Percentiles rank a stretch among this genome's conserved stretches.
phyloP scores from a whole-genome alignment of 2,888 invertebrate genomes.

The Coelinius sp. region DNA sequence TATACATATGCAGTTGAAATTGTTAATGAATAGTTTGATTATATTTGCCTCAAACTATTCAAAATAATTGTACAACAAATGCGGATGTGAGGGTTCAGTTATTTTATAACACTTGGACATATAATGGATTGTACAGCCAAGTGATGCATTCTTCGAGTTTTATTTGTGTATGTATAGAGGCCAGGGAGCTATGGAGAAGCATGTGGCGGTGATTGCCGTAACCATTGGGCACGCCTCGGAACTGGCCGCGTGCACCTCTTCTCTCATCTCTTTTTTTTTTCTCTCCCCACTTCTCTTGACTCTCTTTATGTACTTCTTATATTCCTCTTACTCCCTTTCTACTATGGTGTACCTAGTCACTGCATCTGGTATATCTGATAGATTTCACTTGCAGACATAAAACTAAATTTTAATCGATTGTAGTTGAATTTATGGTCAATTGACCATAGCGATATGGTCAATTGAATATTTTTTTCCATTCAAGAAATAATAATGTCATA shows the following conservation, averaged over 20 bases:
- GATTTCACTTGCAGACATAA: too few relatives aligned
- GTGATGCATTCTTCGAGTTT: slow-evolving; percentile 42
- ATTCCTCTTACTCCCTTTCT: slow-evolving; percentile 25
- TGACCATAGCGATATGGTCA: too few relatives aligned
- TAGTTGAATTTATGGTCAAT: too few relatives aligned
- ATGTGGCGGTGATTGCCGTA: slow-evolving; percentile 67
- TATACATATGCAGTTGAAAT: too few relatives aligned
- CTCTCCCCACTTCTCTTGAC: background rate
- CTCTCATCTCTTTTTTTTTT: slow-evolving; percentile 19
- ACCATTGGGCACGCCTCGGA: slow-evolving; percentile 67
- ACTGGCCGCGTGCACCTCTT: slow-evolving; percentile 34
- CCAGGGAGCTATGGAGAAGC: slow-evolving; percentile 63
- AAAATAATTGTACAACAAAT: slow-evolving; percentile 32
- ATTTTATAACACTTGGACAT: slow-evolving; percentile 58
- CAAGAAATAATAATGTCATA: background rate
- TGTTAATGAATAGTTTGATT: too few relatives aligned
- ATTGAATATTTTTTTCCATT: too few relatives aligned
- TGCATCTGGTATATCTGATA: background rate
- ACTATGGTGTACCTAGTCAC: background rate
- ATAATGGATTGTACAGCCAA: slow-evolving; percentile 55
- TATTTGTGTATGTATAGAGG: slow-evolving; percentile 56
- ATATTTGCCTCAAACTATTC: background rate
- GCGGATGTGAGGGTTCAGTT: slow-evolving; percentile 51
- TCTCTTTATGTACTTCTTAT: slow-evolving; percentile 37
- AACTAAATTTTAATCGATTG: too few relatives aligned